Conservation (phyloP, 1,140 invertebrate genomes). For the fruit fly (Drosophila melanogaster) region Release_6_plus_ISO1_MT NT_033777.3:8053501-8054000, state of each 20-base stretch:
- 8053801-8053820: conserved; percentile 10
- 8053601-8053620: conserved; percentile 23
- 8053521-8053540: conserved; percentile 2
- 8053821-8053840: conserved; percentile 4
- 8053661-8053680: conserved; percentile 45
- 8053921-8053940: conserved; percentile 43
- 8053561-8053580: conserved; percentile 12
- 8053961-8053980: conserved; percentile 50
- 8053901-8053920: conserved; percentile 53
- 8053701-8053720: conserved; percentile 31
- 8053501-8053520: neutral
- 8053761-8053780: neutral
- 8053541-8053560: conserved; percentile 16
- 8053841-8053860: conserved; percentile 30
- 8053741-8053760: conserved; percentile 25
- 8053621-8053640: conserved; percentile 38
- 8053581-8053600: conserved; percentile 53
- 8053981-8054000: conserved; percentile 76
- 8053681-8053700: conserved; percentile 47
- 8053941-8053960: conserved; percentile 26
- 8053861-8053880: conserved; percentile 12
- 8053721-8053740: conserved; percentile 18
- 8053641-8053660: conserved; percentile 40
- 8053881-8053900: conserved; percentile 57
- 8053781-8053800: conserved; percentile 11